These are phyloP conservation scores for Drosophila barbarae DNA, from an alignment of 2,888 invertebrate genomes.

Conservation along the genomic window DNA sequence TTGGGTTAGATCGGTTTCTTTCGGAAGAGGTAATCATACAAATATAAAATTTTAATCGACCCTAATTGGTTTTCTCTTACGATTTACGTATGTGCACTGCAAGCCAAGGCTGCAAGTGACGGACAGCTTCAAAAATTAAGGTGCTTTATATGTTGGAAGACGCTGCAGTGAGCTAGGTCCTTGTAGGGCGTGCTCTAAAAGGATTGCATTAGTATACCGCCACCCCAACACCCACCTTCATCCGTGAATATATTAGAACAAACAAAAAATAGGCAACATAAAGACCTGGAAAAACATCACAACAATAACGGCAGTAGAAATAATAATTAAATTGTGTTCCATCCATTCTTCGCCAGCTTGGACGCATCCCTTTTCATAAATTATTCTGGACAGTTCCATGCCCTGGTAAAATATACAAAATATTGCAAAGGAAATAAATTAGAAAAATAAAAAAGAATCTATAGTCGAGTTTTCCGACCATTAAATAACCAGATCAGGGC, in stretches of 20 bases:
- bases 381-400: slow-evolving; percentile 89
- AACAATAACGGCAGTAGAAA: slow-evolving; percentile 92
- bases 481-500: not conserved
- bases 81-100: not conserved
- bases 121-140: not conserved
- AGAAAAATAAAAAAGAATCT: slow-evolving; percentile 50
- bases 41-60: not conserved
- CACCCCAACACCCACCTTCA: slow-evolving; percentile 3
- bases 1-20: not conserved
- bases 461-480: not conserved
- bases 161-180: not conserved
- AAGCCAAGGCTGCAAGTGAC: not conserved
- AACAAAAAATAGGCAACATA: slow-evolving; percentile 40
- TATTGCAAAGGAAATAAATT: slow-evolving; percentile 61
- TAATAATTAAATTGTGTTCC: slow-evolving; percentile 94
- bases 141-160: not conserved
- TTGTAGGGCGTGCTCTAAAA: not conserved
- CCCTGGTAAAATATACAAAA: slow-evolving; percentile 81
- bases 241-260: not conserved
- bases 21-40: not conserved
- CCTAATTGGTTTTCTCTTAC: not conserved
- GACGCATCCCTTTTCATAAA: slow-evolving; percentile 96
- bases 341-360: slow-evolving; percentile 97
- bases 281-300: slow-evolving; percentile 95
- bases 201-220: not conserved